A percentile compares a stretch with the other conserved stretches of the same genome.
These are phyloP conservation scores for Acanthosepion pharaonis DNA, from an alignment of 2,888 invertebrate genomes.

Conservation along the genomic window DNA sequence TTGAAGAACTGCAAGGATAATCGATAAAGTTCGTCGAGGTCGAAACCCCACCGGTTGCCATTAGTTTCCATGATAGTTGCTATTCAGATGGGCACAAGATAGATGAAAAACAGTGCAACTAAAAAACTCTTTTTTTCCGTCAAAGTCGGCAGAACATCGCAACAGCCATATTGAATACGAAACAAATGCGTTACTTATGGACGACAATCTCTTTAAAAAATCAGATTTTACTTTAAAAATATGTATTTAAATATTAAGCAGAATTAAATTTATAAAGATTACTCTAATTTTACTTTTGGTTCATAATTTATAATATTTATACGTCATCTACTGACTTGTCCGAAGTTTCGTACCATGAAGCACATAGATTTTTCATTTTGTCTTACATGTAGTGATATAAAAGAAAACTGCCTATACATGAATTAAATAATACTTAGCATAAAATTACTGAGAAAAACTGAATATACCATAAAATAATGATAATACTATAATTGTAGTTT, in stretches of 20 bases:
- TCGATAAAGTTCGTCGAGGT: constrained; percentile 86
- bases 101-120: background rate
- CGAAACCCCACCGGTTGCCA: constrained; percentile 75
- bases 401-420: background rate
- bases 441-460: background rate
- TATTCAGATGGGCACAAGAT: background rate
- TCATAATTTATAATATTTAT: background rate
- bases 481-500: constrained; percentile 4
- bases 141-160: background rate
- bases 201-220: background rate
- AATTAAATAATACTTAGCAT: background rate
- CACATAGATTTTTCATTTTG: background rate
- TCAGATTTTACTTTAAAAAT: background rate
- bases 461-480: background rate
- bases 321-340: background rate
- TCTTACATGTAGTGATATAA: background rate
- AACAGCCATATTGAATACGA: background rate
- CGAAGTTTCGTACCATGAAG: background rate
- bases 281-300: background rate
- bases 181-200: background rate
- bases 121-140: background rate
- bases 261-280: background rate
- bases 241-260: background rate
- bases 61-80: constrained; percentile 51
- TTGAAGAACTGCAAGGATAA: constrained; percentile 92